Percentiles rank a stretch among this genome's conserved stretches.
phyloP scores from a whole-genome alignment of 2,113 vertebrate genomes.

The Indicator indicator region DNA sequence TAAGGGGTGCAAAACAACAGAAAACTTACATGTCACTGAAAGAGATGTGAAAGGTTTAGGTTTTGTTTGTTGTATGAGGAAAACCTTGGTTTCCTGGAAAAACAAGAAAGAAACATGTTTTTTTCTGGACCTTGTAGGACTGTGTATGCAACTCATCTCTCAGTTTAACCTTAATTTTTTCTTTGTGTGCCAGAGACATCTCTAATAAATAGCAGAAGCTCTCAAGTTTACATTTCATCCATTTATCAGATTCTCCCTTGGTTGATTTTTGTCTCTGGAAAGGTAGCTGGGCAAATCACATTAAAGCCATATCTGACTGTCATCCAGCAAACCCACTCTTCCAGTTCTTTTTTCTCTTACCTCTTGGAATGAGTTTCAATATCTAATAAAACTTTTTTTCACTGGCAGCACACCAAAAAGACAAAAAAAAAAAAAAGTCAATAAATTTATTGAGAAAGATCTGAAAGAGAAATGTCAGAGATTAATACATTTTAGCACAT shows the following conservation, averaged over 20 bases:
- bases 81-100: neutral
- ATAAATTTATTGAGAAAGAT: slow-evolving; percentile 37
- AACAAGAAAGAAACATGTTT: neutral
- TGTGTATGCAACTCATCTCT: neutral
- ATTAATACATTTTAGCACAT: slow-evolving; percentile 29
- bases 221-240: neutral
- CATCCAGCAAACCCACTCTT: neutral
- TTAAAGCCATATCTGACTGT: neutral
- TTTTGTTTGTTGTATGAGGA: neutral
- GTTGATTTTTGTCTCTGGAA: neutral
- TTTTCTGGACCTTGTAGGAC: neutral
- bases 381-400: slow-evolving; percentile 46
- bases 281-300: neutral
- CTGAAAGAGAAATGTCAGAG: slow-evolving; percentile 54
- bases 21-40: neutral
- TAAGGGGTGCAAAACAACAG: no score
- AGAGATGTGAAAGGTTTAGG: neutral
- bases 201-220: neutral
- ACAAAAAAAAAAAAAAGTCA: neutral
- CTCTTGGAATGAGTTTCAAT: slow-evolving; percentile 19
- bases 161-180: neutral
- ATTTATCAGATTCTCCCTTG: neutral
- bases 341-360: neutral
- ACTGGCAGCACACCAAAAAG: slow-evolving; percentile 7
- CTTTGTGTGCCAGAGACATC: neutral